Evolutionary conservation across 2,888 invertebrate genomes (phyloP), one percentile per base, ranked within the genome.

Genomic region (Chorisops tibialis): DNA sequence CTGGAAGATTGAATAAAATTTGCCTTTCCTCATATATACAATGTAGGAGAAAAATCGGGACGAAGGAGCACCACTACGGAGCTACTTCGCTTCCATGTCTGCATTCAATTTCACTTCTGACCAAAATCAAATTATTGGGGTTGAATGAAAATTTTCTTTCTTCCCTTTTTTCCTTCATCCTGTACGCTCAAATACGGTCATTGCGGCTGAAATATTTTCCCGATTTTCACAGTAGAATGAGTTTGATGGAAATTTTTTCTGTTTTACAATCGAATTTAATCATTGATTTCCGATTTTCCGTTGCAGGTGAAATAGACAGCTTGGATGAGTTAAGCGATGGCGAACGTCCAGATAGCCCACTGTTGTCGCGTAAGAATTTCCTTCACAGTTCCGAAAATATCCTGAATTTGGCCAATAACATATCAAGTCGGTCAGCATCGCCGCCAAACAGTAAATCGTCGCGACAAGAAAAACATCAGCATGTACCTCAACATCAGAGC

Each of bases 1-100:
- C 74, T 74, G 75, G 76, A 75, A 75, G 76, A 75, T 76, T 76
- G 75, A 76, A 75, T 76, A 75, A 74, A 74, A 74, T 74, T 74
- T 74, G 76, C 69, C 71, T 75, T 72, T 56, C 45, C 62, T 63
- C 50, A 35, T 30, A 30, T 30, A 9, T n/a, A n/a, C n/a, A n/a
- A n/a, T n/a, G n/a, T n/a, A n/a, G n/a, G n/a, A n/a, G n/a, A n/a
- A n/a, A 30, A 30, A 30, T 18, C 18, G 16, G 21, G 47, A 45
- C 21, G 19, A 47, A 39, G n/a, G 14, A 39, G 43, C 4, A 16
- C 43, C 11, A 14, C 41, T 5, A 11, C 12, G 41, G 9, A 30
- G 30, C 30, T 39, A 19, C 35, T 43, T 45, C 22, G 43, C 24
- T 30, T n/a, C 39, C 24, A 56, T 59, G 48, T 59, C 48, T 59